Percentiles rank a stretch among this genome's conserved stretches.
These are phyloP conservation scores for Galago senegalensis DNA, from an alignment of 2,797 vertebrate species.

Conservation along the genomic window DNA sequence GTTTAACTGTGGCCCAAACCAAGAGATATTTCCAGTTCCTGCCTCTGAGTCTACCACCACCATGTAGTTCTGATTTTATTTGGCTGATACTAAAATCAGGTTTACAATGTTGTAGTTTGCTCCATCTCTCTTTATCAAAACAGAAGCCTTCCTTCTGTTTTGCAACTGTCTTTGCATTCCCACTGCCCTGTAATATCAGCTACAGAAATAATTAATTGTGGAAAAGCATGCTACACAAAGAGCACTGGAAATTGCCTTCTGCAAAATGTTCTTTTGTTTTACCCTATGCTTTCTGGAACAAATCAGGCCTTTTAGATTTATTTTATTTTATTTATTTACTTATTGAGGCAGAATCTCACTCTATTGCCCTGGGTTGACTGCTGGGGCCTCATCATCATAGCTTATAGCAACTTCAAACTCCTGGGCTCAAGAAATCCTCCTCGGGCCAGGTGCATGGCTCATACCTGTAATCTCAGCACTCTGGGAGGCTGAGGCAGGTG, in stretches of 20 bases:
- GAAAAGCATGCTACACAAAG: conserved; percentile 22
- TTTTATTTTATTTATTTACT: neutral
- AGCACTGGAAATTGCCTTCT: conserved; percentile 41
- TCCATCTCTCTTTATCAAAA: neutral
- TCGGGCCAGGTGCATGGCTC: too few species aligned
- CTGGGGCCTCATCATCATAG: too few species aligned
- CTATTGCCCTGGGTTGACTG: neutral
- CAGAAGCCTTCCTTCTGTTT: neutral
- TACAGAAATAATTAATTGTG: conserved; percentile 43
- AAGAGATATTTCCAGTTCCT: conserved; percentile 41
- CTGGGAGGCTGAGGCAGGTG: too few species aligned
- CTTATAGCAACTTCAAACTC: too few species aligned
- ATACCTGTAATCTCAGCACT: too few species aligned
- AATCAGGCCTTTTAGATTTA: neutral
- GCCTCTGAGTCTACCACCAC: neutral
- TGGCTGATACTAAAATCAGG: neutral
- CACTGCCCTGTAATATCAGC: neutral
- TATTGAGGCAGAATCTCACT: too few species aligned
- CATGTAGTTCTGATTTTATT: conserved; percentile 10
- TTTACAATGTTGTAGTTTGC: neutral
- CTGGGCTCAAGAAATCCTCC: too few species aligned
- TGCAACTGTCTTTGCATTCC: neutral
- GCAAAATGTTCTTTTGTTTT: conserved; percentile 46
- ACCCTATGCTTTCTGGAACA: conserved; percentile 54
- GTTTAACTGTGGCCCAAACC: neutral